phyloP scores from a whole-genome alignment of 2,888 invertebrate genomes.

The Cataglyphis altisquamis region DNA sequence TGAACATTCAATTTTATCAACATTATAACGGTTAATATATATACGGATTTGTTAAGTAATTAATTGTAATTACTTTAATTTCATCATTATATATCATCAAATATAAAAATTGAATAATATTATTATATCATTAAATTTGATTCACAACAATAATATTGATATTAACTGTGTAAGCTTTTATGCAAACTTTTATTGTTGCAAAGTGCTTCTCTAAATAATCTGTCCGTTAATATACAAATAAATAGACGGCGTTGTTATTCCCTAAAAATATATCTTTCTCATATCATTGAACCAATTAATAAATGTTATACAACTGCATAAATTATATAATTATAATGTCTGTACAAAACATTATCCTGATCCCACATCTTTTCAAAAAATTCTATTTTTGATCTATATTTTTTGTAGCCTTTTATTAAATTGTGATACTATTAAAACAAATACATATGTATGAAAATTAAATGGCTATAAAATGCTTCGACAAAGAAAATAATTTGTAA shows the following conservation, averaged over 20 bases:
- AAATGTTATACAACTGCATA: conserved; percentile 45
- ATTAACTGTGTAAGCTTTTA: not conserved
- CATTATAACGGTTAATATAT: not conserved
- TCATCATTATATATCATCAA: not conserved
- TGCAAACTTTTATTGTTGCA: conserved; percentile 13
- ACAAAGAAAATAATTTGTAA: conserved; percentile 1
- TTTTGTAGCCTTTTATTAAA: not conserved
- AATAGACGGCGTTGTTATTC: conserved; percentile 24
- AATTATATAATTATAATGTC: conserved; percentile 5
- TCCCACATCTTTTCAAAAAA: not conserved
- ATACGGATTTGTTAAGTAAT: not conserved
- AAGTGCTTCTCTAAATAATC: conserved; percentile 29
- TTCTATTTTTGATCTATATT: not conserved
- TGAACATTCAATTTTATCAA: not conserved
- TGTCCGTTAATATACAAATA: conserved; percentile 24
- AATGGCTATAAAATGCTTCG: not conserved
- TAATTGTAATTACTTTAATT: conserved; percentile 4
- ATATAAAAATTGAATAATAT: conserved; percentile 22
- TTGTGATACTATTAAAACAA: not conserved
- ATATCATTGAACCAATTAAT: conserved; percentile 47
- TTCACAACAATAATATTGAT: not conserved
- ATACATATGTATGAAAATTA: not conserved
- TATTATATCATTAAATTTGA: not conserved
- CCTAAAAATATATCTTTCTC: conserved; percentile 31
- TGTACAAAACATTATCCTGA: not conserved